These are phyloP conservation scores for Phengaris arion DNA, from an alignment of 2,888 invertebrate species.

Conservation along the genomic window DNA sequence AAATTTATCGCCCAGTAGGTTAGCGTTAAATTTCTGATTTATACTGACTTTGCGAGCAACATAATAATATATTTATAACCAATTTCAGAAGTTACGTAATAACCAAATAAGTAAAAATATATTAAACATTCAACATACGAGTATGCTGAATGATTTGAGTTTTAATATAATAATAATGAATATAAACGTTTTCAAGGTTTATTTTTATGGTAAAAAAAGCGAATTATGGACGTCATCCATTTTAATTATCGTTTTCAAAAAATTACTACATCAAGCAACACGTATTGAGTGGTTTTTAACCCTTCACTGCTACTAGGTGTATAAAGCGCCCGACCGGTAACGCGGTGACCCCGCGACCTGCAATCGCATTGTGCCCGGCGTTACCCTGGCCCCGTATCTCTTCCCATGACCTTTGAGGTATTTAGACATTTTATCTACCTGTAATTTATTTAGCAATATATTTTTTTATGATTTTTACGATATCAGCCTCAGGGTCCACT, in stretches of 20 bases:
- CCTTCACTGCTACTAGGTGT: constrained; percentile 31
- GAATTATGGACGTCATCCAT: no score
- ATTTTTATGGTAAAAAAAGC: no score
- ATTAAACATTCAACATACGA: neutral
- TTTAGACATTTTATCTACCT: neutral
- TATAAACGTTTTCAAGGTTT: no score
- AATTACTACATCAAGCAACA: neutral
- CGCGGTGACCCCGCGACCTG: constrained; percentile 37
- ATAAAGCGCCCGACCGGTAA: constrained; percentile 33
- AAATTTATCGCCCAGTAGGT: constrained; percentile 66
- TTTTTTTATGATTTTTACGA: neutral
- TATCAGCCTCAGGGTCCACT: no score
- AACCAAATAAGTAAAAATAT: neutral
- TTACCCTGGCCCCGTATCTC: constrained; percentile 15
- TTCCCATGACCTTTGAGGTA: constrained; percentile 30
- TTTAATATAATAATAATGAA: no score
- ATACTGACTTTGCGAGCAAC: constrained; percentile 36
- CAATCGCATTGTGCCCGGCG: constrained; percentile 25
- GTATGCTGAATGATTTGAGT: no score
- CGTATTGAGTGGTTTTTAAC: constrained; percentile 24
- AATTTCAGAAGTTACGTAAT: neutral
- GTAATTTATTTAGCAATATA: neutral
- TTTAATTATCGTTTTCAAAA: neutral
- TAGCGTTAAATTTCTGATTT: constrained; percentile 53
- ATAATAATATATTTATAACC: constrained; percentile 11